Evolutionary conservation across 1,140 invertebrate species (phyloP), one percentile per base, ranked within the genome.

Genomic region (Orchesella cincta): DNA sequence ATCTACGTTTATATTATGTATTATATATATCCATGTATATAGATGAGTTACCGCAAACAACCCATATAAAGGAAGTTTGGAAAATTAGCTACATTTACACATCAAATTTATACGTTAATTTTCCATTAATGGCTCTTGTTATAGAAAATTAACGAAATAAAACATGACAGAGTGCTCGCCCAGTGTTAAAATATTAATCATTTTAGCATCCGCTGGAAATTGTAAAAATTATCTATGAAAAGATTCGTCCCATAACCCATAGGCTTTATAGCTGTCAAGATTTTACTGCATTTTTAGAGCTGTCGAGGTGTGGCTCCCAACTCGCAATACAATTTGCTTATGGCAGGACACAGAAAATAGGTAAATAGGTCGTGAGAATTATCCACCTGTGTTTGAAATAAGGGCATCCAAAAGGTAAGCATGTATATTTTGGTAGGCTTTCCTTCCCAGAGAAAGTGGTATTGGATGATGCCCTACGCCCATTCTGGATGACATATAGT

Each of bases 311-410:
- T 46, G 39, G 39, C 39, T 46, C 39, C 5, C 18, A 8, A 5
- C 5, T 46, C 5, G 39, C 39, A 46, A n/a, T n/a, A 5, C 5
- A 46, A 46, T 46, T 46, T 46, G 39, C 18, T 5, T 46, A 46
- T 5, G 5, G 39, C 5, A 46, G 5, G 5, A 57, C 23, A 33
- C 33, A 33, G 73, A 74, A 74, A 74, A 57, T 74, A 57, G 73
- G 73, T 74, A 74, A 74, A 57, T 74, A 57, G 52, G 73, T 57
- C 73, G 73, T 74, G 73, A 74, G 73, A 74, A 74, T 54, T 33
- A 33, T 74, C 46, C 73, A 74, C 73, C 73, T 74, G 73, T 74
- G 57, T 54, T 74, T 74, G 52, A 54, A 46, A 54, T 57, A 33
- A 33, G 12, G 33, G 18, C 28, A 57, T 51, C 52, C 73, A 54